A percentile compares a stretch with the other conserved stretches of the same genome.
These are phyloP conservation scores for Noctua comes DNA, from an alignment of 2,888 invertebrate species.

Conservation along the genomic window DNA sequence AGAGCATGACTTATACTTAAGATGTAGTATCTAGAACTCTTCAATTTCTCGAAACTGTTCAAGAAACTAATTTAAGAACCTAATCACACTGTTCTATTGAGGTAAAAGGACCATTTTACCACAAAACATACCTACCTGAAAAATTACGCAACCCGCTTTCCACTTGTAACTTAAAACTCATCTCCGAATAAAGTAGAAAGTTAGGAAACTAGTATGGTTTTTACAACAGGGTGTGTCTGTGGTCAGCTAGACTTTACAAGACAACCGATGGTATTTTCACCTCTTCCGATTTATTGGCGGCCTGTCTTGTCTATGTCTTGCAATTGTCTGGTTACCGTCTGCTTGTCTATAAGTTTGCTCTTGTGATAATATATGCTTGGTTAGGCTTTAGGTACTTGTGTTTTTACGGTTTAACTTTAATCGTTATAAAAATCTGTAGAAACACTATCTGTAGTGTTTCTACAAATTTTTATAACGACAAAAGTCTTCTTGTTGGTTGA, in stretches of 20 bases:
- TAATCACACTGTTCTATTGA: not conserved
- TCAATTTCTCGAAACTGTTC: not conserved
- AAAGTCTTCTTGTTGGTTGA: too few species aligned
- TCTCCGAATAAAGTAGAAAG: constrained; percentile 78
- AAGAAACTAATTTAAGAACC: not conserved
- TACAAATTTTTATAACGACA: too few species aligned
- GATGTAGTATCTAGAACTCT: not conserved
- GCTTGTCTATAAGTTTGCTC: not conserved
- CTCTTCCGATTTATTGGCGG: constrained; percentile 65
- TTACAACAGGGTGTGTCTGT: constrained; percentile 79
- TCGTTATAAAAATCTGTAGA: too few species aligned
- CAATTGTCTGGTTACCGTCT: constrained; percentile 47
- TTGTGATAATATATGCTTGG: constrained; percentile 8
- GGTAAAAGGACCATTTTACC: not conserved
- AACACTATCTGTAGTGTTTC: too few species aligned
- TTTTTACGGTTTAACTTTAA: not conserved
- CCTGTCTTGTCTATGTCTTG: constrained; percentile 36
- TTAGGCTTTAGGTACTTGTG: not conserved
- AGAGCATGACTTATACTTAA: not conserved
- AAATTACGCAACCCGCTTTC: constrained; percentile 42
- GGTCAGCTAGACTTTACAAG: constrained; percentile 69
- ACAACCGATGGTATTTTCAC: constrained; percentile 71
- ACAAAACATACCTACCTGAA: not conserved
- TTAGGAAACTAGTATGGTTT: constrained; percentile 75
- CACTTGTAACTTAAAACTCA: constrained; percentile 50